Conservation (phyloP, 2,797 vertebrate species). For the Psittacula echo region DNA sequence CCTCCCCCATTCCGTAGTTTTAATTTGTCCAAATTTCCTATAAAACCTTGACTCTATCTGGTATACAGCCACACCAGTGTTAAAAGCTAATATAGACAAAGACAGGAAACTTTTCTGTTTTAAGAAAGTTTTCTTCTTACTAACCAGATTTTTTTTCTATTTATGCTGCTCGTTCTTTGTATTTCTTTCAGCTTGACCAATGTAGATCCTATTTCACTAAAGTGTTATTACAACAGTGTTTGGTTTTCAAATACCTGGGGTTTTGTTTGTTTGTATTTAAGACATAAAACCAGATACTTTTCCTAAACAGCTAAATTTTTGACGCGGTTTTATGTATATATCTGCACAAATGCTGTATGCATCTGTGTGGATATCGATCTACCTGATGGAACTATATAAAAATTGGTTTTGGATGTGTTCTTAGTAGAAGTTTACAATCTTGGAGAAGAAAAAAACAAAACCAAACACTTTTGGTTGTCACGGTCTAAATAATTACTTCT, state of each 20-base stretch:
- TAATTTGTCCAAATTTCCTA: background rate
- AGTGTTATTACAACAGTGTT: background rate
- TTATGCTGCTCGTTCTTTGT: background rate
- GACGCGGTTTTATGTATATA: background rate
- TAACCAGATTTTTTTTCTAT: background rate
- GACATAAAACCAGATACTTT: background rate
- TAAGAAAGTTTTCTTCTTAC: background rate
- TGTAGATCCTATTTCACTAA: background rate
- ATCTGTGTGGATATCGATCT: background rate
- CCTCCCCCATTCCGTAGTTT: background rate
- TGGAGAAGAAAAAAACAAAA: background rate
- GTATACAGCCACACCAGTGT: background rate
- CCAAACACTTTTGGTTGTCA: background rate
- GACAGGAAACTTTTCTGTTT: background rate
- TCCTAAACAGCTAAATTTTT: background rate
- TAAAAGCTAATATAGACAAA: background rate
- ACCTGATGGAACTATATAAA: background rate
- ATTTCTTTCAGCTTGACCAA: background rate
- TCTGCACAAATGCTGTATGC: background rate
- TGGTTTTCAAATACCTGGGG: background rate
- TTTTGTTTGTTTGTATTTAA: background rate
- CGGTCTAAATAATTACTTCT: background rate
- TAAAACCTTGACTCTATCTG: background rate
- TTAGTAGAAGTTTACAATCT: background rate
- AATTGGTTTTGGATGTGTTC: background rate